Conservation (phyloP, 2,797 vertebrate species). For the Gallinago nigripennis region DNA sequence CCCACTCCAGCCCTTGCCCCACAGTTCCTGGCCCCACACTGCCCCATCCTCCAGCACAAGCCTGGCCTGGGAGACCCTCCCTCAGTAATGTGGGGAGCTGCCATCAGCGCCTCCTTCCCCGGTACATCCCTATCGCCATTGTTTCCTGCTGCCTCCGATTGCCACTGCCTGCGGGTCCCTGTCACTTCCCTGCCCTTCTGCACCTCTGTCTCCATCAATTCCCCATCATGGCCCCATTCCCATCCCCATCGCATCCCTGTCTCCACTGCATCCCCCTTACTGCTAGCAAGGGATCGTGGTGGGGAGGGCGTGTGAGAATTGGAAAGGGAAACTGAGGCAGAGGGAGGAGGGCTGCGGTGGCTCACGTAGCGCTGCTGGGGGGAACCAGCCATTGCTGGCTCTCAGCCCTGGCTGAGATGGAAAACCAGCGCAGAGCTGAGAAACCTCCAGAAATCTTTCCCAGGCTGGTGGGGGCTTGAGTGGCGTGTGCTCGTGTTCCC, state of each 20-base stretch:
- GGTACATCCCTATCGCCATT: accelerated
- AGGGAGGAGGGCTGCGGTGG: background rate
- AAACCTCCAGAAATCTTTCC: conserved; percentile 1
- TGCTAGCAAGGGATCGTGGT: accelerated
- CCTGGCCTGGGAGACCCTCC: background rate
- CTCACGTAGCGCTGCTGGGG: background rate
- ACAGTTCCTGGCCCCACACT: background rate
- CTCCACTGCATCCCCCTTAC: background rate
- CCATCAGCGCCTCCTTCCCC: background rate
- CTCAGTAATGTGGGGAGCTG: accelerated
- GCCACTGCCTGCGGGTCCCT: background rate
- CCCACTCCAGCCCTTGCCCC: background rate
- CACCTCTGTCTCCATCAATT: background rate
- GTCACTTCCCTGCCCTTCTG: background rate
- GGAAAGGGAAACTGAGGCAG: conserved; percentile 3
- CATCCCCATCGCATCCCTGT: background rate
- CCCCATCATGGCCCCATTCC: accelerated
- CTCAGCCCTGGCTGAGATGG: background rate
- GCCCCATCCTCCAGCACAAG: background rate
- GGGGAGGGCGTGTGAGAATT: background rate
- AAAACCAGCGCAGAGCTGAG: background rate
- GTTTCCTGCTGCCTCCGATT: background rate
- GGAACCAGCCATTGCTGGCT: background rate
- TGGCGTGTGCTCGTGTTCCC: background rate
- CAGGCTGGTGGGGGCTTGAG: background rate